These are phyloP conservation scores for Crotalus tigris DNA, from an alignment of 2,113 vertebrate genomes.

Conservation along the genomic window DNA sequence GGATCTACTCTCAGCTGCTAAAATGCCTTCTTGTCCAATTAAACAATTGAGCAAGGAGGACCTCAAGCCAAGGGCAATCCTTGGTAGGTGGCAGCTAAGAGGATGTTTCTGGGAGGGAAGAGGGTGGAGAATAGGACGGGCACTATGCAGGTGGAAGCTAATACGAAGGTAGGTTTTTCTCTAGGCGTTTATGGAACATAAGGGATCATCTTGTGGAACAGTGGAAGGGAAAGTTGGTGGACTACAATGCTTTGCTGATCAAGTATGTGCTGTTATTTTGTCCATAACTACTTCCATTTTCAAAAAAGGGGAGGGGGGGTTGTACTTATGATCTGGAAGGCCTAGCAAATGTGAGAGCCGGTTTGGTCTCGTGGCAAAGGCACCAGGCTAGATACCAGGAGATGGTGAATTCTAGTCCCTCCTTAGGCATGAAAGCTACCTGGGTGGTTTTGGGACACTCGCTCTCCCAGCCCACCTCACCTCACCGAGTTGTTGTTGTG, in stretches of 20 bases:
- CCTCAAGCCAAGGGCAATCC: constrained; percentile 54
- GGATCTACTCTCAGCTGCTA: constrained; percentile 42
- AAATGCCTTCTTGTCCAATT: constrained; percentile 60
- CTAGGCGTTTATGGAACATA: not conserved
- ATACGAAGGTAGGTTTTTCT: not conserved
- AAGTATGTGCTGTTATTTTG: not conserved
- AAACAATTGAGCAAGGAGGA: constrained; percentile 57
- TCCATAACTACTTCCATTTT: not conserved
- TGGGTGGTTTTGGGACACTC: not conserved
- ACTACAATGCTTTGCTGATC: not conserved
- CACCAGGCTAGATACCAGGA: not conserved
- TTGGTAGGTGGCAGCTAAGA: constrained; percentile 19
- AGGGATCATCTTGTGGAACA: not conserved
- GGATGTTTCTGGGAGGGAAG: constrained; percentile 32
- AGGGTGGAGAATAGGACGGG: not conserved
- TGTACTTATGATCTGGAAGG: not conserved
- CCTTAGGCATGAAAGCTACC: not conserved
- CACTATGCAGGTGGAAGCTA: no score
- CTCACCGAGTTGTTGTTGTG: not conserved
- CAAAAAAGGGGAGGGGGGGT: not conserved
- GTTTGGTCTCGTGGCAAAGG: not conserved
- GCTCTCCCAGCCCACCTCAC: not conserved
- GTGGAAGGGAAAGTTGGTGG: not conserved
- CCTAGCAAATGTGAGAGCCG: not conserved
- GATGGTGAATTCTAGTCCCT: not conserved